A percentile compares a stretch with the other conserved stretches of the same genome.
Evolutionary conservation across 2,113 vertebrate genomes (phyloP).

Genomic region (Trochalopteron elliotii): DNA sequence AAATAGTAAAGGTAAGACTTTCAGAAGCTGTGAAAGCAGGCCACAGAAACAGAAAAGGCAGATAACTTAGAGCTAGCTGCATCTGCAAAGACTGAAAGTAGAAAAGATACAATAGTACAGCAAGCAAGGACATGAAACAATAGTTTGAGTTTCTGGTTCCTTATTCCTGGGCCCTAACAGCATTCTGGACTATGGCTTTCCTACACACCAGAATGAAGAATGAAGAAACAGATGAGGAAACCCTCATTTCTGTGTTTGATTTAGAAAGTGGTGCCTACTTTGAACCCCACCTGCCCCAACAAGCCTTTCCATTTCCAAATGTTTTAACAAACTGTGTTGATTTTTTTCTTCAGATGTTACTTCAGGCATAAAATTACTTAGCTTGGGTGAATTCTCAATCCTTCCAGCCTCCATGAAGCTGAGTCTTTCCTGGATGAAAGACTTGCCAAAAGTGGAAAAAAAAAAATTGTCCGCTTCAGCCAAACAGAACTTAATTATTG

Average conservation of each 20-base stretch:
- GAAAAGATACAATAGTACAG: neutral
- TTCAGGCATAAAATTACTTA: neutral
- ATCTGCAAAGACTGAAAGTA: neutral
- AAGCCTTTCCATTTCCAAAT: neutral
- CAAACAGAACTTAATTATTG: neutral
- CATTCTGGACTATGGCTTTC: neutral
- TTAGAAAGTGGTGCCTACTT: neutral
- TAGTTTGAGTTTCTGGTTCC: neutral
- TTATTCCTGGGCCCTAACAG: neutral
- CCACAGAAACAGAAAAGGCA: neutral
- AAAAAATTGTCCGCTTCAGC: neutral
- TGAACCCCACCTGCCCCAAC: neutral
- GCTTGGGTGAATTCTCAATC: neutral
- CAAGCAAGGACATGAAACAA: neutral
- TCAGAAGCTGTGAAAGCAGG: neutral
- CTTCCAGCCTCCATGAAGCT: neutral
- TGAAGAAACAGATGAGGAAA: neutral
- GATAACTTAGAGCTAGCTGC: neutral
- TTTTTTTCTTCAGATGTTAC: neutral
- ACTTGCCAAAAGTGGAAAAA: neutral
- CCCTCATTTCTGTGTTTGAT: accelerated
- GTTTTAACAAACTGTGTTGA: neutral
- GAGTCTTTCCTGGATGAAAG: neutral
- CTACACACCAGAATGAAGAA: neutral
- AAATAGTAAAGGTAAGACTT: neutral